phyloP scores from a whole-genome alignment of 2,888 invertebrate genomes.

The Galerucella pusilla region DNA sequence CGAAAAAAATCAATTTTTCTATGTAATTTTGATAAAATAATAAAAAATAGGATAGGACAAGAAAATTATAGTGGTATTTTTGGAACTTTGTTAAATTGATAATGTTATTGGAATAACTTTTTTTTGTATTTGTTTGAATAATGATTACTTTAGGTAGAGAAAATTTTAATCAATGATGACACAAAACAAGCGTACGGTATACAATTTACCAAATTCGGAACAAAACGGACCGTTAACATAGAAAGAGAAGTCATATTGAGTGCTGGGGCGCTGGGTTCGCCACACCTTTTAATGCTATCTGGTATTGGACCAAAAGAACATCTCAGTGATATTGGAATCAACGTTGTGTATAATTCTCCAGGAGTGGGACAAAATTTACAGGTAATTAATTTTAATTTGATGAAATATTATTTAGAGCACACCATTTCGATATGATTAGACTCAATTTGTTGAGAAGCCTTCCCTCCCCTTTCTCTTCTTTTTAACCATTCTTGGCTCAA shows the following conservation, averaged over 20 bases:
- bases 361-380: slow-evolving; percentile 82
- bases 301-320: slow-evolving; percentile 80
- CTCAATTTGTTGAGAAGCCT: too few relatives aligned
- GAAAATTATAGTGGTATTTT: too few relatives aligned
- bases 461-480: too few relatives aligned
- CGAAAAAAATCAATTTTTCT: too few relatives aligned
- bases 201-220: slow-evolving; percentile 71
- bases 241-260: slow-evolving; percentile 85
- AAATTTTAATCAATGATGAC: slow-evolving; percentile 72
- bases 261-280: slow-evolving; percentile 86
- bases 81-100: too few relatives aligned
- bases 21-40: too few relatives aligned
- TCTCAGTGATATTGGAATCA: slow-evolving; percentile 71
- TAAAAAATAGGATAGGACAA: too few relatives aligned
- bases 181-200: slow-evolving; percentile 74
- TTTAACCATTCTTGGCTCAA: too few relatives aligned
- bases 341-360: slow-evolving; percentile 71
- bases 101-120: too few relatives aligned
- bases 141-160: slow-evolving; percentile 68
- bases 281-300: slow-evolving; percentile 87
- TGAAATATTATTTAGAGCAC: too few relatives aligned
- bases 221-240: slow-evolving; percentile 68
- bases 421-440: too few relatives aligned
- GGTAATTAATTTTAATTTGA: slow-evolving; percentile 19
- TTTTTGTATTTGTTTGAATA: too few relatives aligned